These are phyloP conservation scores for Charaxes varanes DNA, from an alignment of 1,140 invertebrate species.

Conservation along the genomic window DNA sequence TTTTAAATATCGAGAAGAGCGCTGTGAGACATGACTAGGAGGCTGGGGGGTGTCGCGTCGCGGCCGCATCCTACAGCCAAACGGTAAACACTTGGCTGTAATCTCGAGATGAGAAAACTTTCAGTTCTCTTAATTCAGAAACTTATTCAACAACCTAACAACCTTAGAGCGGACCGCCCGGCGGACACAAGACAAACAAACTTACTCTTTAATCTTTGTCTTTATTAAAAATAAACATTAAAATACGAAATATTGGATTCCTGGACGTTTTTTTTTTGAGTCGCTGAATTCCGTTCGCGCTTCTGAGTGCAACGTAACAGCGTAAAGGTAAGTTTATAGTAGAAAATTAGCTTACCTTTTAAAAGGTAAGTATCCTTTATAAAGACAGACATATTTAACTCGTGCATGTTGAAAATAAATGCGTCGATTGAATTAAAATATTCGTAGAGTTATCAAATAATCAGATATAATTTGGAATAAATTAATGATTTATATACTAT, in stretches of 20 bases:
- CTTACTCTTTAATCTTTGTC: conserved; percentile 63
- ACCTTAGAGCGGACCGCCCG: conserved; percentile 68
- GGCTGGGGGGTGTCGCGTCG: conserved; percentile 40
- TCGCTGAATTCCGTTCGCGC: no score
- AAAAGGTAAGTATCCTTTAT: no score
- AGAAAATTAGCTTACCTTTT: no score
- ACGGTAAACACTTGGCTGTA: conserved; percentile 76
- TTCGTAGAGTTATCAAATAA: no score
- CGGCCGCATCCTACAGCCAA: conserved; percentile 64
- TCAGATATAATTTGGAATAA: no score
- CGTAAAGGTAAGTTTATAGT: no score
- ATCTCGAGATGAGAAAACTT: conserved; percentile 76
- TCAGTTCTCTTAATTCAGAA: conserved; percentile 76
- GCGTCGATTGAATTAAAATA: no score
- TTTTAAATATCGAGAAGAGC: conserved; percentile 35
- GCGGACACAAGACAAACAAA: conserved; percentile 66
- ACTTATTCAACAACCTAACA: conserved; percentile 74
- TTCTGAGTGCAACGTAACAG: no score
- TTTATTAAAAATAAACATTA: conserved; percentile 49
- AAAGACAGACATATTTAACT: no score
- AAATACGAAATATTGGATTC: conserved; percentile 8
- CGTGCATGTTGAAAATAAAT: no score
- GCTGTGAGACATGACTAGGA: conserved; percentile 31
- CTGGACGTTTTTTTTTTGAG: no score
- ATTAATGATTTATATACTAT: no score